Base-by-base conservation (phyloP, 2,888 invertebrate species). In the Pandemis cinnamomeana region DNA sequence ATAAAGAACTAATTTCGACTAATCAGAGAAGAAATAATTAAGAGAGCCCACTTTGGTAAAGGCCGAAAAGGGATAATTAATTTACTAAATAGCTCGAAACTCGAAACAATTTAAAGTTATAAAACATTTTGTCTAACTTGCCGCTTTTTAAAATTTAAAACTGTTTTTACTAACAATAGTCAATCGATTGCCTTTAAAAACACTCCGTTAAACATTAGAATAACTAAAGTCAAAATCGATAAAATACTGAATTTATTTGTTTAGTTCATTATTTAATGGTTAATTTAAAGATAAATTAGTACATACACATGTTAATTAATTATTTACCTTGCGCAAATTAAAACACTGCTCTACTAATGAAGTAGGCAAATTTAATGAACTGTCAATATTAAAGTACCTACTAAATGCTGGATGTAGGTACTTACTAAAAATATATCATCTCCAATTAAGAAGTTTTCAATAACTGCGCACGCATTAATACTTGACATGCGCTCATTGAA, bases 401-500 rank as follows among this genome's bases (percentile, higher is more conserved):
- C 20, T 42, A 44, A 58, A 58, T 55, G 11, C 11, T 44, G 6
- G 5, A 46, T 11, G 44, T n/a, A n/a, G n/a, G n/a, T 36, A 36
- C 27, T 36, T 36, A 20, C 20, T 20, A 46, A 69, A 69, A 64
- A 66, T 70, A 64, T 61, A 74, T 74, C 70, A 73, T 70, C 44
- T 44, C 41, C 53, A 70, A 67, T 77, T 78, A 79, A 72, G 72
- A 78, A 77, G 46, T 72, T 71, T 76, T 80, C 76, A 78, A 81
- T 83, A 80, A 81, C 76, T 69, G 68, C 74, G 77, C 77, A 77
- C 55, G 73, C 76, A 83, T 79, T 80, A 77, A 76, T 80, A 78
- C 79, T 79, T 80, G 78, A 79, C 80, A 77, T 77, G 79, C 75
- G 77, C 81, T 85, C 80, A 80, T 76, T 75, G 72, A 76, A 73